Evolutionary conservation across 2,888 invertebrate species (phyloP), one percentile per base, ranked within the genome.

Genomic region (Portevinia maculata): DNA sequence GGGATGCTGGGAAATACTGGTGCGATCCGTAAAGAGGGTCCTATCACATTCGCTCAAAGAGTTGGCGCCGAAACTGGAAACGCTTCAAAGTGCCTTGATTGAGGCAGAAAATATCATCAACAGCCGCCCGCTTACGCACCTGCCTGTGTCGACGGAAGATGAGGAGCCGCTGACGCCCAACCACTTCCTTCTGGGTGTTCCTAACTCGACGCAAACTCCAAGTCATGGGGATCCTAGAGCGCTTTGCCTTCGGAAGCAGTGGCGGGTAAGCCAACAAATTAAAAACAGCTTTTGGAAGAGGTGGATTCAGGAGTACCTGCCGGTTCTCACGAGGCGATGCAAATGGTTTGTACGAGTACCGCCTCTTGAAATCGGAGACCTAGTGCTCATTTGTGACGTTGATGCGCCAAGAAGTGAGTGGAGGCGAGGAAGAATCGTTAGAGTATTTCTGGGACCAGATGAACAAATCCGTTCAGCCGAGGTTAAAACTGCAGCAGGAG

Each of bases 391-490:
- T n/a, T n/a, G n/a, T n/a, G n/a, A n/a, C n/a, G n/a, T n/a, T n/a
- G n/a, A n/a, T n/a, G n/a, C n/a, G 28, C 39, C 39, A 2, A 39
- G 39, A 15, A 39, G 39, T 15, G 15, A 39, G 9, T 28, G 65
- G 46, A 57, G 37, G 8, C 5, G 73, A 41, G 62, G 73, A 9
- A 15, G 15, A 11, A 39, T 39, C 13, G 7, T 15, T 6, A 13
- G 15, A 15, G 15, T 39, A 4, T 34, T 11, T n/a, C 11, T 1
- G n/a, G 34, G 34, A 11, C 34, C 9, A 37, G 13, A 13, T 13
- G 9, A 17, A 17, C 41, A 41, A 9, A n/a, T 41, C 6, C 37
- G 21, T 37, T 55, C 13, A 7, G 50, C 48, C 15, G 48, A 50
- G 15, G 48, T 28, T 6, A 50, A 19, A 28, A 50, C 13, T 3